A percentile compares a stretch with the other conserved stretches of the same genome.
These are phyloP conservation scores for Tholera decimalis DNA, from an alignment of 2,888 invertebrate species.

Conservation along the genomic window DNA sequence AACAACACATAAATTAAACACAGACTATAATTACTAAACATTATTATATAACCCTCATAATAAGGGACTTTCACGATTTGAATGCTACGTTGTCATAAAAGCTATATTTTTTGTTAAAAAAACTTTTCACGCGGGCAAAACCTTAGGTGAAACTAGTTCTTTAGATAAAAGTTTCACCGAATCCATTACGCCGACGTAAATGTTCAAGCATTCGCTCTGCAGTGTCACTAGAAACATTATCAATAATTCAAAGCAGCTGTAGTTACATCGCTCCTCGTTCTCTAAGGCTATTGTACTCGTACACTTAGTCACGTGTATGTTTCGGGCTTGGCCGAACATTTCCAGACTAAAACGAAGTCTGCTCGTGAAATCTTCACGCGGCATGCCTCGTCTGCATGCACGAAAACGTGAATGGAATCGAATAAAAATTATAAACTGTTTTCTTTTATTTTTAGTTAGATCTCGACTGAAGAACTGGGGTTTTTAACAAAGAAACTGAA, in stretches of 20 bases:
- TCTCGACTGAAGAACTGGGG: neutral
- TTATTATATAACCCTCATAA: too few species aligned
- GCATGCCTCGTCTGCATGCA: neutral
- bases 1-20: too few species aligned
- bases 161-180: too few species aligned
- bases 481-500: neutral
- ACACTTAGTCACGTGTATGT: constrained; percentile 30
- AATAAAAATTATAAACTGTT: neutral
- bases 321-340: neutral
- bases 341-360: constrained; percentile 7
- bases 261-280: neutral
- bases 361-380: constrained; percentile 44
- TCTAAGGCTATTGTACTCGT: constrained; percentile 16
- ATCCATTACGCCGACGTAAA: neutral
- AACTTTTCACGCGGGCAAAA: too few species aligned
- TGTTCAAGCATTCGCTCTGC: neutral
- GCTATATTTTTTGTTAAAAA: too few species aligned
- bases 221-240: constrained; percentile 11
- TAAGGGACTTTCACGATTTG: too few species aligned
- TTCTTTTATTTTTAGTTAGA: neutral
- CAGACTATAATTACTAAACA: too few species aligned
- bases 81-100: too few species aligned
- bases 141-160: too few species aligned
- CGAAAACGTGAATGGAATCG: constrained; percentile 4
- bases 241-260: constrained; percentile 6